phyloP scores from a whole-genome alignment of 2,797 vertebrate species.

The Gobio occitaniae region DNA sequence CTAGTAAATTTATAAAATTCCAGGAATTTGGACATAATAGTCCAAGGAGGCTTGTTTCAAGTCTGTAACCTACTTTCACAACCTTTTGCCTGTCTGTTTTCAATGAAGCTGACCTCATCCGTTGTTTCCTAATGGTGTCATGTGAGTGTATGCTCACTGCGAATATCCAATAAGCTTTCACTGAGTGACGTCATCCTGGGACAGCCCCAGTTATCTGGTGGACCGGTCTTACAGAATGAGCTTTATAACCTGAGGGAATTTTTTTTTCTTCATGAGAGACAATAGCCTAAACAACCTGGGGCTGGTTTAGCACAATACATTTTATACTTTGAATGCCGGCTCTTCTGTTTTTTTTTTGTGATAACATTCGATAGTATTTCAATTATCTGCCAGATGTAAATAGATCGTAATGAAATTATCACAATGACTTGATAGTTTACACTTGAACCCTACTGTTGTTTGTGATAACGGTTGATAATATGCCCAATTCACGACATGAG shows the following conservation, averaged over 20 bases:
- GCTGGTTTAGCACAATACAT: neutral
- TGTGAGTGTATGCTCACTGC: constrained; percentile 58
- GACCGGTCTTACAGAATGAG: constrained; percentile 5
- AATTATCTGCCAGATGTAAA: neutral
- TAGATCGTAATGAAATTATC: neutral
- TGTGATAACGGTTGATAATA: neutral
- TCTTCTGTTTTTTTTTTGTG: neutral
- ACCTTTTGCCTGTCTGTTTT: constrained; percentile 51
- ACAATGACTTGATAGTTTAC: neutral
- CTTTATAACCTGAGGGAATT: neutral
- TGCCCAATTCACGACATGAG: neutral
- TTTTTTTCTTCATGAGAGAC: neutral
- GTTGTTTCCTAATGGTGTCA: constrained; percentile 52
- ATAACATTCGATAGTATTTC: neutral
- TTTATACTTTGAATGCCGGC: neutral
- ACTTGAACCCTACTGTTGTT: neutral
- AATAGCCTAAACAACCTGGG: neutral
- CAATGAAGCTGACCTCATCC: constrained; percentile 54
- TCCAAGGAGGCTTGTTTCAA: constrained; percentile 15
- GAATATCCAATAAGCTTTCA: constrained; percentile 59
- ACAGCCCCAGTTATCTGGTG: constrained; percentile 24
- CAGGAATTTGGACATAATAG: neutral
- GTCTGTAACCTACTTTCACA: constrained; percentile 69
- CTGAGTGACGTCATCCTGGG: constrained; percentile 53
- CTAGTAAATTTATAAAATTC: neutral